Conservation (phyloP, 1,140 invertebrate species). For the Pachypeltis micranthus region DNA sequence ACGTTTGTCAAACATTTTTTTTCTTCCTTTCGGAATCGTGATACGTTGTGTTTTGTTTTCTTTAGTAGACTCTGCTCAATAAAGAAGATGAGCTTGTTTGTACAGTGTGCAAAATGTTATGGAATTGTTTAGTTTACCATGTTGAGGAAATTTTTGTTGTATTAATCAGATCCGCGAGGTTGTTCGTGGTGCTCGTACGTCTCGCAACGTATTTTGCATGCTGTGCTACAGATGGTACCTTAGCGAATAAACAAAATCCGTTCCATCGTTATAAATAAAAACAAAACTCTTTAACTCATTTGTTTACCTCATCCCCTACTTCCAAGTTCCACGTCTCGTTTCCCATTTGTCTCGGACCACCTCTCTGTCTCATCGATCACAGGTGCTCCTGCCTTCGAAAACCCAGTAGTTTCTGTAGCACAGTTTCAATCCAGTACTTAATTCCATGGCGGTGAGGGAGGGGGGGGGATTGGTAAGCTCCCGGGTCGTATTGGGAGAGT, state of each 20-base stretch:
- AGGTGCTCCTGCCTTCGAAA: no score
- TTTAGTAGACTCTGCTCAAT: constrained; percentile 16
- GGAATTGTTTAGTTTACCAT: not conserved
- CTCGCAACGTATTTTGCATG: constrained; percentile 4
- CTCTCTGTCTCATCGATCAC: no score
- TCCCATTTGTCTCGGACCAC: no score
- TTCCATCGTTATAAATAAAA: constrained; percentile 8
- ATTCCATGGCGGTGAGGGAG: no score
- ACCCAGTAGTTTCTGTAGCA: no score
- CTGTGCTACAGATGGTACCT: constrained; percentile 4
- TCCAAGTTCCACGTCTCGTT: no score
- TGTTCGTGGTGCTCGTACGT: not conserved
- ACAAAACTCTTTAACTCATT: no score
- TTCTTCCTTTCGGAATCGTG: constrained; percentile 2
- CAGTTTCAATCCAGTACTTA: no score
- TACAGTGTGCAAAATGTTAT: constrained; percentile 10
- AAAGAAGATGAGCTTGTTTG: constrained; percentile 16
- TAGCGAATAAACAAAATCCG: constrained; percentile 18
- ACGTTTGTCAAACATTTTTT: not conserved
- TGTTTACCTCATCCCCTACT: no score
- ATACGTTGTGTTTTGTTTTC: constrained; percentile 4
- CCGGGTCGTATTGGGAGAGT: no score
- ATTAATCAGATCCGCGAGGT: not conserved
- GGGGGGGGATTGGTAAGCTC: no score
- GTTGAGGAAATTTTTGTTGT: not conserved